A percentile compares a stretch with the other conserved stretches of the same genome.
phyloP scores from a whole-genome alignment of 2,797 vertebrate genomes.

The Melanotaenia boesemani region DNA sequence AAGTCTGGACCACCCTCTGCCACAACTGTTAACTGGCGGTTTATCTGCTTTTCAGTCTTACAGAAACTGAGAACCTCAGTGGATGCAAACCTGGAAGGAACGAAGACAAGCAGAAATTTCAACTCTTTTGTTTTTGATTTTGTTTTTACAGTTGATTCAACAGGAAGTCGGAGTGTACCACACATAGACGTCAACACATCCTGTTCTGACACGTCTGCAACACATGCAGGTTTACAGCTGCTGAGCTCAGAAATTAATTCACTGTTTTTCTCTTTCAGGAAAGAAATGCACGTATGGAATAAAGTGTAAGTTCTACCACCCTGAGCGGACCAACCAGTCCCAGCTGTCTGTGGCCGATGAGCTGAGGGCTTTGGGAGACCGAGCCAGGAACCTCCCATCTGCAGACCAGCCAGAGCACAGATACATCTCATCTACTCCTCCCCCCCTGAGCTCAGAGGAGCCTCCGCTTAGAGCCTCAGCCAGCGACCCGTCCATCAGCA shows the following conservation, averaged over 20 bases:
- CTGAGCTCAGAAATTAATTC: too few species aligned
- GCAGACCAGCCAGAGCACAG: conserved; percentile 27
- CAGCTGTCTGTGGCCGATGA: conserved; percentile 90
- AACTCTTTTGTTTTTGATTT: too few species aligned
- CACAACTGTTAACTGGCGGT: too few species aligned
- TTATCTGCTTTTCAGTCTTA: too few species aligned
- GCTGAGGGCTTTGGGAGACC: conserved; percentile 84
- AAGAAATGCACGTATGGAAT: conserved; percentile 93
- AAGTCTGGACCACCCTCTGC: too few species aligned
- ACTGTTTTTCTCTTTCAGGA: conserved; percentile 72
- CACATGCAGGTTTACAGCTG: neutral
- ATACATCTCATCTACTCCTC: conserved; percentile 32
- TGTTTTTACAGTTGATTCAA: too few species aligned
- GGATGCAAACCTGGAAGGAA: too few species aligned
- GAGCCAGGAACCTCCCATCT: conserved; percentile 49
- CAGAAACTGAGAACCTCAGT: too few species aligned
- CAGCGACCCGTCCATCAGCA: conserved; percentile 38
- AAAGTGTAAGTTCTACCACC: conserved; percentile 93
- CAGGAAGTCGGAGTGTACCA: neutral
- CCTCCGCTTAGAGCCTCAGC: conserved; percentile 45
- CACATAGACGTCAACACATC: neutral
- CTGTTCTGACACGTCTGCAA: neutral
- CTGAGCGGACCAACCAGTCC: conserved; percentile 83
- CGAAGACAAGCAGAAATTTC: too few species aligned
- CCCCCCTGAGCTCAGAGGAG: conserved; percentile 40